These are phyloP conservation scores for Panurus biarmicus DNA, from an alignment of 2,113 vertebrate species.

Conservation along the genomic window DNA sequence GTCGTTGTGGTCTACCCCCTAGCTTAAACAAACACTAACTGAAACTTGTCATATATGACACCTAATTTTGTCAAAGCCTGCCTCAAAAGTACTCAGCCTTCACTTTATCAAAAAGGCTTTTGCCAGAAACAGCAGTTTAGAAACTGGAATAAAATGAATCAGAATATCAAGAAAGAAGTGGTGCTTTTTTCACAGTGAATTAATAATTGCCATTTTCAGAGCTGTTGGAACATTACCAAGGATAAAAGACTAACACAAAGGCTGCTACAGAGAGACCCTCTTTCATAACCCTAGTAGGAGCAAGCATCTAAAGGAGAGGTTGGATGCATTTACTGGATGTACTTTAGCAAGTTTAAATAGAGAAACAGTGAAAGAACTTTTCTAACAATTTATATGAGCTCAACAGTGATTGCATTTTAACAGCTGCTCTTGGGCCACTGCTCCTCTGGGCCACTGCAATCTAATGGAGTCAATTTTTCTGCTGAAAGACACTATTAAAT, in stretches of 20 bases:
- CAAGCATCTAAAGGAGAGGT: background rate
- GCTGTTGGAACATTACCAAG: conserved; percentile 11
- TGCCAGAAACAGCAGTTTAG: conserved; percentile 51
- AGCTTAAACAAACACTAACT: conserved; percentile 33
- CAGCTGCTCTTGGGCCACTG: conserved; percentile 31
- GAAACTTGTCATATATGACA: conserved; percentile 25
- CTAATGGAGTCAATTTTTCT: conserved; percentile 37
- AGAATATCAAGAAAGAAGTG: background rate
- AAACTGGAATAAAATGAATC: conserved; percentile 45
- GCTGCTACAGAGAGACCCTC: conserved; percentile 22
- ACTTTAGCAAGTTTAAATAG: conserved; percentile 14
- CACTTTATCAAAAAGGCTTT: conserved; percentile 56
- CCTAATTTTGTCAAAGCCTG: conserved; percentile 41
- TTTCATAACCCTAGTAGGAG: background rate
- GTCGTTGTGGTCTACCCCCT: conserved; percentile 3
- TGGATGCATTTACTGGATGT: conserved; percentile 13
- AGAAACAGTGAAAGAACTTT: conserved; percentile 41
- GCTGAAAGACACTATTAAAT: conserved; percentile 31
- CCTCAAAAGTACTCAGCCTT: background rate
- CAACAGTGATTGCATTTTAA: conserved; percentile 38
- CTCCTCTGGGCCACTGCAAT: conserved; percentile 36
- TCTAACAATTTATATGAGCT: conserved; percentile 43
- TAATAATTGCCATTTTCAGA: conserved; percentile 44
- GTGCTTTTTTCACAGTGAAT: background rate
- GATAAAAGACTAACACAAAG: conserved; percentile 41